phyloP scores from a whole-genome alignment of 2,888 invertebrate species.

The Anodontia alba region DNA sequence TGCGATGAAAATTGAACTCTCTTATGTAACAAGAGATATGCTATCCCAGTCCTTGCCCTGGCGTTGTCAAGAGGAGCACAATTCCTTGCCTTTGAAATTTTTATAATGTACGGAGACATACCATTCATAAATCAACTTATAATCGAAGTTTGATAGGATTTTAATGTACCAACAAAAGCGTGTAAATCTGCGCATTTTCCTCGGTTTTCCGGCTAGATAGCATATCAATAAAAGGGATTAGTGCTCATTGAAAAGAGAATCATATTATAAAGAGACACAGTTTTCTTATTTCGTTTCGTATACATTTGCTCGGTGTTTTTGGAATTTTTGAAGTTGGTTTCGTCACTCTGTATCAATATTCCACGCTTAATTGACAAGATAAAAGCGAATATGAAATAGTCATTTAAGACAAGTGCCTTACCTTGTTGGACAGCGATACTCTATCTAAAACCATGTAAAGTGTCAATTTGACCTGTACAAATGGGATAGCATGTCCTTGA shows the following conservation, averaged over 20 bases:
- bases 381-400: neutral
- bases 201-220: neutral
- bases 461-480: too few relatives aligned
- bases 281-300: neutral
- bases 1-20: too few relatives aligned
- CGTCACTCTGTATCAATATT: neutral
- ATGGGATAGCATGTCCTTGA: too few relatives aligned
- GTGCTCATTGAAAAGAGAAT: neutral
- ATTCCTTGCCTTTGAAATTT: slow-evolving; percentile 4
- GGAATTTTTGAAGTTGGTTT: neutral
- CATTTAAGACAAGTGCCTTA: neutral
- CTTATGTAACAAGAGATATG: neutral
- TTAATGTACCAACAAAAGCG: slow-evolving; percentile 37
- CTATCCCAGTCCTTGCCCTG: neutral
- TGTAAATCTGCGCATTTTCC: slow-evolving; percentile 12
- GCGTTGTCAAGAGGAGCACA: neutral
- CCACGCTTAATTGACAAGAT: neutral
- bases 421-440: too few relatives aligned
- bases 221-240: neutral
- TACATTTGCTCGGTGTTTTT: neutral
- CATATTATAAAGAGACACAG: neutral
- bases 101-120: neutral
- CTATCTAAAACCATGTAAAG: too few relatives aligned
- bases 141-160: slow-evolving; percentile 43
- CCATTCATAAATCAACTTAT: slow-evolving; percentile 41